Evolutionary conservation across 2,113 vertebrate species (phyloP).

Genomic region (Uria lomvia): DNA sequence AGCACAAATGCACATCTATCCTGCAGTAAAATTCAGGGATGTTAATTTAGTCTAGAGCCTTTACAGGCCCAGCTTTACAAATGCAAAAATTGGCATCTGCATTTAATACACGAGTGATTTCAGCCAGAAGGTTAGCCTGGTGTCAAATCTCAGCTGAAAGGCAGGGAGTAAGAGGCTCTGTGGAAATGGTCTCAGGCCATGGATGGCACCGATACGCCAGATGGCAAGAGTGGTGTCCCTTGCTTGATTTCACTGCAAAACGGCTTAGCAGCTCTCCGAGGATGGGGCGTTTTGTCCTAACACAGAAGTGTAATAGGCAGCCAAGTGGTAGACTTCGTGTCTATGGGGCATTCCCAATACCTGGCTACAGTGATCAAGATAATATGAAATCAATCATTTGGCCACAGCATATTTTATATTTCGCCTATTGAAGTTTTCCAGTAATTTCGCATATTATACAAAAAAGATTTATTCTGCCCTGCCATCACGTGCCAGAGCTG

Average conservation of each 20-base stretch:
- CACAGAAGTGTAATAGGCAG: background rate
- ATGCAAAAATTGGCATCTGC: background rate
- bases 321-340: background rate
- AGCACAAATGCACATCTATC: background rate
- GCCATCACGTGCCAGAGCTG: background rate
- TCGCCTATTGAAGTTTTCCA: background rate
- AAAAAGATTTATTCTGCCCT: background rate
- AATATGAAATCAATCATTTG: background rate
- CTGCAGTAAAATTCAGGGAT: background rate
- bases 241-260: background rate
- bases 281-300: background rate
- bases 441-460: background rate
- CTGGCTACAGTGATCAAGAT: background rate
- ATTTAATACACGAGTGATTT: background rate
- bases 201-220: accelerated
- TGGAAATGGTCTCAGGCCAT: background rate
- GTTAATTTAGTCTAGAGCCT: background rate
- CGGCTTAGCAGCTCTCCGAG: background rate
- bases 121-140: background rate
- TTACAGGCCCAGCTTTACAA: background rate
- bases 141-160: background rate
- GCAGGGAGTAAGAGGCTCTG: background rate
- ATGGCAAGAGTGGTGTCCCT: background rate
- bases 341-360: background rate
- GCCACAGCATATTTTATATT: background rate